Conservation (phyloP, 2,113 vertebrate genomes). For the Pangasianodon gigas region DNA sequence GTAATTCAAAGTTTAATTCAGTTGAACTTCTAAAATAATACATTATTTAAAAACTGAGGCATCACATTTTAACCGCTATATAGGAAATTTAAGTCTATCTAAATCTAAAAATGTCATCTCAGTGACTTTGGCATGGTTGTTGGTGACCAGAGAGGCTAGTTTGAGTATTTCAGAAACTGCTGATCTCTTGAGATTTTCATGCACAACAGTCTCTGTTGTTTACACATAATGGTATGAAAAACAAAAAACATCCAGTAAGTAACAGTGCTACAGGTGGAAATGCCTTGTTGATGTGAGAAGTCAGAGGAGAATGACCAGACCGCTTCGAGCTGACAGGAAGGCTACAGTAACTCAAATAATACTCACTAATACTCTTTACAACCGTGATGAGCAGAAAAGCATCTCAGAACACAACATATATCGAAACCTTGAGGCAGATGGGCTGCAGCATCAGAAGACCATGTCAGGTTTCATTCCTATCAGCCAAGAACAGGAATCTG, state of each 20-base stretch:
- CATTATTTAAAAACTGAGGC: not conserved
- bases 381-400: not conserved
- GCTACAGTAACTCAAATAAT: not conserved
- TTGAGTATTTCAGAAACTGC: not conserved
- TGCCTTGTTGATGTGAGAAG: not conserved
- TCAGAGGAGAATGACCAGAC: not conserved
- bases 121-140: not conserved
- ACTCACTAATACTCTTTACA: not conserved
- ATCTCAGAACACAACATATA: not conserved
- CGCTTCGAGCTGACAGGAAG: not conserved
- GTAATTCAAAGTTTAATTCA: conserved; percentile 1
- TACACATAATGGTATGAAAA: not conserved
- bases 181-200: not conserved
- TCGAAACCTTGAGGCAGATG: not conserved
- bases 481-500: not conserved
- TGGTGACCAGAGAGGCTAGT: not conserved
- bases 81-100: not conserved
- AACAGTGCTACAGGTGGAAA: not conserved
- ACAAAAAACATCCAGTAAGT: not conserved
- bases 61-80: not conserved
- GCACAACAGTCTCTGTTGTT: not conserved
- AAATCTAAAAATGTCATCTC: not conserved
- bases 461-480: not conserved
- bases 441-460: not conserved
- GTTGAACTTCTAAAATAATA: not conserved